These are phyloP conservation scores for Hylaeus volcanicus DNA, from an alignment of 1,140 invertebrate genomes.

Conservation along the genomic window DNA sequence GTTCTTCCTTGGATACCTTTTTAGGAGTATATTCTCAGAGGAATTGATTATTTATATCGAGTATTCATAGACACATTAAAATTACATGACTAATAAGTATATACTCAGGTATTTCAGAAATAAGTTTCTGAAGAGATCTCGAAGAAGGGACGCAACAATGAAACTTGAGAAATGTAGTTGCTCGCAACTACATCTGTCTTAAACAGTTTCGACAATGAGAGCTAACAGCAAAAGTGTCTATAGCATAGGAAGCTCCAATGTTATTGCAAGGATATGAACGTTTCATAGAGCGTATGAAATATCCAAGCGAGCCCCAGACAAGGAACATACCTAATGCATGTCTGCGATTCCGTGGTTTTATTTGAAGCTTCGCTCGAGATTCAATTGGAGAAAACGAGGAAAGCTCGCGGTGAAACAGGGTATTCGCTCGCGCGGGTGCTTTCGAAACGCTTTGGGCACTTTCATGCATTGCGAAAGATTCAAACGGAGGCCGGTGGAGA, in stretches of 20 bases:
- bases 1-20: too few relatives aligned
- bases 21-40: too few relatives aligned
- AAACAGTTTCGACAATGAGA: not conserved
- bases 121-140: too few relatives aligned
- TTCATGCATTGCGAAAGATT: constrained; percentile 62
- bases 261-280: constrained; percentile 2
- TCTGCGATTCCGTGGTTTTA: constrained; percentile 1
- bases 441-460: constrained; percentile 58
- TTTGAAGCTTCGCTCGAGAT: not conserved
- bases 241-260: not conserved
- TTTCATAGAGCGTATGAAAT: constrained; percentile 9
- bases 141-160: too few relatives aligned
- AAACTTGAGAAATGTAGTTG: too few relatives aligned
- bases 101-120: too few relatives aligned
- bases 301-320: not conserved
- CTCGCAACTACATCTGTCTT: too few relatives aligned
- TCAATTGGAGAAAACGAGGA: constrained; percentile 25
- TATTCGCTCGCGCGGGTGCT: constrained; percentile 9
- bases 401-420: constrained; percentile 28
- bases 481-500: constrained; percentile 51
- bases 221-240: too few relatives aligned
- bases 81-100: too few relatives aligned
- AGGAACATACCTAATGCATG: not conserved
- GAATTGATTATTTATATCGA: too few relatives aligned
- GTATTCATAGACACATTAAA: too few relatives aligned